Percentiles rank a stretch among this genome's conserved stretches.
phyloP scores from a whole-genome alignment of 2,797 vertebrate genomes.

The Coranthus polyacanthus region DNA sequence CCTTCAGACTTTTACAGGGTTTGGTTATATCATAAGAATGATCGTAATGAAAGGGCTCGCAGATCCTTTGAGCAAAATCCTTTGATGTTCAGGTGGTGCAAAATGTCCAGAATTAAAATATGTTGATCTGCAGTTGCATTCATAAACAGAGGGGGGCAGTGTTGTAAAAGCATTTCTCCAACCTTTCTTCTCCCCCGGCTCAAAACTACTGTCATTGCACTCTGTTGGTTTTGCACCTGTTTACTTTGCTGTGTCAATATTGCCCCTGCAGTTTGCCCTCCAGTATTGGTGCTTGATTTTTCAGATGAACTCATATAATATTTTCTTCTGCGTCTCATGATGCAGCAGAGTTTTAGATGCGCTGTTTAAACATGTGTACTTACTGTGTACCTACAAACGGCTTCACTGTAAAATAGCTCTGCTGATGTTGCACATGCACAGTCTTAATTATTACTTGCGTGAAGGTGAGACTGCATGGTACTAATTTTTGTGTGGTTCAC shows the following conservation, averaged over 20 bases:
- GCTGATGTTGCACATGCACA: constrained; percentile 37
- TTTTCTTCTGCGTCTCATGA: constrained; percentile 18
- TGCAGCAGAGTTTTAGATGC: constrained; percentile 21
- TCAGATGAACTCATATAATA: constrained; percentile 39
- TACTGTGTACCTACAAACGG: constrained; percentile 37
- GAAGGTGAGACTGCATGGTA: constrained; percentile 30
- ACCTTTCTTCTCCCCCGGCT: constrained; percentile 14
- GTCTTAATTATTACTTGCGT: constrained; percentile 36
- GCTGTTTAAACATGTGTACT: constrained; percentile 43
- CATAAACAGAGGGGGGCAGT: constrained; percentile 75
- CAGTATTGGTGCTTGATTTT: constrained; percentile 48
- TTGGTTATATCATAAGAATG: constrained; percentile 66
- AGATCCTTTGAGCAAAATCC: constrained; percentile 58
- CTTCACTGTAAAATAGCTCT: constrained; percentile 31
- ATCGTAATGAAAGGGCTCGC: constrained; percentile 58
- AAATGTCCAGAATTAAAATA: constrained; percentile 57
- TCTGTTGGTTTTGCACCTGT: constrained; percentile 68
- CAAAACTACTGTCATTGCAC: constrained; percentile 51
- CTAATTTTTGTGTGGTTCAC: constrained; percentile 49
- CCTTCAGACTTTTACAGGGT: constrained; percentile 52
- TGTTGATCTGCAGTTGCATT: constrained; percentile 40
- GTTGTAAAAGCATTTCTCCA: constrained; percentile 69
- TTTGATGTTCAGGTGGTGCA: constrained; percentile 67
- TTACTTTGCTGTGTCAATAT: constrained; percentile 76
- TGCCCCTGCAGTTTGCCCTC: constrained; percentile 49